phyloP scores from a whole-genome alignment of 2,888 invertebrate genomes.

The Mechanitis messenoides region DNA sequence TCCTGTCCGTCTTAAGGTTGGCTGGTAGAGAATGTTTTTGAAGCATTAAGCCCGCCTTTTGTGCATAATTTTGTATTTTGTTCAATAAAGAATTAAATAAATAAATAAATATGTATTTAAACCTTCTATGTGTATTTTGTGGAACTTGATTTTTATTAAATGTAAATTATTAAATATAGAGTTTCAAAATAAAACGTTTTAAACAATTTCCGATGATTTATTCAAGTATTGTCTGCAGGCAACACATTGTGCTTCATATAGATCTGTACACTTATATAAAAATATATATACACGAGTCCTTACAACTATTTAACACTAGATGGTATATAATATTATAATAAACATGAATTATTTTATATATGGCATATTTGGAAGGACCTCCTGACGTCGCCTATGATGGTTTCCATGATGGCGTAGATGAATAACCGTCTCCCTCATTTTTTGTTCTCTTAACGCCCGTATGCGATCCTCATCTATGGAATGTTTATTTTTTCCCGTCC shows the following conservation, averaged over 20 bases:
- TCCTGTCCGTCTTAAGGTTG: too few species aligned
- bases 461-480: constrained; percentile 61
- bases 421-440: constrained; percentile 63
- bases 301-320: constrained; percentile 43
- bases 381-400: constrained; percentile 62
- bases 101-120: too few species aligned
- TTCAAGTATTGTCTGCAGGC: constrained; percentile 57
- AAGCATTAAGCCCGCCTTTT: too few species aligned
- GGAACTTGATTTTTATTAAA: too few species aligned
- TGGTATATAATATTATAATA: constrained; percentile 28
- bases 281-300: constrained; percentile 57
- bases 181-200: constrained; percentile 35
- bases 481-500: constrained; percentile 47
- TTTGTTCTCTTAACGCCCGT: constrained; percentile 59
- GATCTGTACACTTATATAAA: constrained; percentile 51
- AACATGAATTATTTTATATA: constrained; percentile 56
- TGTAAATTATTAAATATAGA: neutral
- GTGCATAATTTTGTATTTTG: too few species aligned
- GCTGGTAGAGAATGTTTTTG: too few species aligned
- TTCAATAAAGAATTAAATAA: too few species aligned
- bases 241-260: constrained; percentile 48
- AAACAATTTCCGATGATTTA: constrained; percentile 40
- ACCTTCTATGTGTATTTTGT: too few species aligned
- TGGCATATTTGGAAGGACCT: constrained; percentile 55
- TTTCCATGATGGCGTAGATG: constrained; percentile 67